These are phyloP conservation scores for Oxyteleia sp. DNA, from an alignment of 2,888 invertebrate species.

Conservation along the genomic window DNA sequence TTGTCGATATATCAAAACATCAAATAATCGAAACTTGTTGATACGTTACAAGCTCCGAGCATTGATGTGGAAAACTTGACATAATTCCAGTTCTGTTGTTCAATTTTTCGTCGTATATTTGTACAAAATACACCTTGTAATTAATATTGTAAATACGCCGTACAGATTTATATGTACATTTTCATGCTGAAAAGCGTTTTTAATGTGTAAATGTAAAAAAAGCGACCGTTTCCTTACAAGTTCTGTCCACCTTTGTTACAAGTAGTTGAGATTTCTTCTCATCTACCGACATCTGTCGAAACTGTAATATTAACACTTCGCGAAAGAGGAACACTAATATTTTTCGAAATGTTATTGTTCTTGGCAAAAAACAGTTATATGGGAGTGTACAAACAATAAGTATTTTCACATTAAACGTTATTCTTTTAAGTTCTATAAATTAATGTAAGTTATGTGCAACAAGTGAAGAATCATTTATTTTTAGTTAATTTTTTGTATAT, in stretches of 20 bases:
- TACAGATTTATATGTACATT: slow-evolving; percentile 1
- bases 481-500: too few relatives aligned
- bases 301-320: background rate
- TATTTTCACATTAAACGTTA: too few relatives aligned
- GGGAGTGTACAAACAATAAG: background rate
- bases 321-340: background rate
- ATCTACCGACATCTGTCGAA: background rate
- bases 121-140: slow-evolving; percentile 2
- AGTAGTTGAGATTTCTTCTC: background rate
- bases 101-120: slow-evolving; percentile 1
- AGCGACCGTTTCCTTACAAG: background rate
- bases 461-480: too few relatives aligned
- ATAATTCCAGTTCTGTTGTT: background rate
- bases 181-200: background rate
- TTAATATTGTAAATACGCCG: slow-evolving; percentile 2
- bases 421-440: too few relatives aligned
- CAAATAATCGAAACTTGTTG: background rate
- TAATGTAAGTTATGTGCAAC: too few relatives aligned
- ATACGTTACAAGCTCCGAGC: too few relatives aligned
- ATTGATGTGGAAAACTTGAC: too few relatives aligned
- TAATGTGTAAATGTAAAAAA: background rate
- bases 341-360: background rate
- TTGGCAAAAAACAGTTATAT: background rate
- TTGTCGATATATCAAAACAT: background rate
- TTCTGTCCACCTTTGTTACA: background rate